Percentiles rank a stretch among this genome's conserved stretches.
Conservation (phyloP, 2,888 invertebrate genomes). For the Drosophila quinaria region DNA sequence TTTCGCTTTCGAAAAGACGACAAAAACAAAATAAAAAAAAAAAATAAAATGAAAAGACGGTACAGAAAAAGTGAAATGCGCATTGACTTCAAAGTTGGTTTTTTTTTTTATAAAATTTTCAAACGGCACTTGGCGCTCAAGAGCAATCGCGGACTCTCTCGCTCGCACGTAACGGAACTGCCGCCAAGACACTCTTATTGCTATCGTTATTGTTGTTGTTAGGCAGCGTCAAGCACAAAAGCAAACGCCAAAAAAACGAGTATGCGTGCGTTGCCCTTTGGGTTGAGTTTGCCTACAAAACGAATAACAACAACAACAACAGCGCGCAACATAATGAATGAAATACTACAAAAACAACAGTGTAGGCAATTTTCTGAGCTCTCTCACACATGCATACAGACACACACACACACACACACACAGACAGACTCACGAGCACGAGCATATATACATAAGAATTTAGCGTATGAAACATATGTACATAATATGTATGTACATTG, state of each 20-base stretch:
- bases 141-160: constrained; percentile 41
- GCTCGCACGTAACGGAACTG: constrained; percentile 69
- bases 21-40: constrained; percentile 33
- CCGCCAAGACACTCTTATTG: constrained; percentile 37
- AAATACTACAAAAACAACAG: constrained; percentile 55
- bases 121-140: constrained; percentile 70
- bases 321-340: constrained; percentile 50
- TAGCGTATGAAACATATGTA: constrained; percentile 5
- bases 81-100: constrained; percentile 62
- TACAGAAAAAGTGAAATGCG: constrained; percentile 76
- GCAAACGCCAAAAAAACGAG: constrained; percentile 61
- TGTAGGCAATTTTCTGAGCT: constrained; percentile 39
- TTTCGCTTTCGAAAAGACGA: constrained; percentile 70
- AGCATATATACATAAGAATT: constrained; percentile 22
- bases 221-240: constrained; percentile 46
- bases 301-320: constrained; percentile 23
- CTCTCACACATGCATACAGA: constrained; percentile 13
- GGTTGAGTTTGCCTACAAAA: constrained; percentile 39
- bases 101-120: constrained; percentile 65
- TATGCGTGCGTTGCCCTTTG: constrained; percentile 79
- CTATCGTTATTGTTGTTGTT: constrained; percentile 42
- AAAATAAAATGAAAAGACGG: constrained; percentile 32
- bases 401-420: background rate
- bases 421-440: background rate
- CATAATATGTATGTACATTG: background rate